Percentiles rank a stretch among this genome's conserved stretches.
phyloP scores from a whole-genome alignment of 2,888 invertebrate species.

The Carcina quercana region DNA sequence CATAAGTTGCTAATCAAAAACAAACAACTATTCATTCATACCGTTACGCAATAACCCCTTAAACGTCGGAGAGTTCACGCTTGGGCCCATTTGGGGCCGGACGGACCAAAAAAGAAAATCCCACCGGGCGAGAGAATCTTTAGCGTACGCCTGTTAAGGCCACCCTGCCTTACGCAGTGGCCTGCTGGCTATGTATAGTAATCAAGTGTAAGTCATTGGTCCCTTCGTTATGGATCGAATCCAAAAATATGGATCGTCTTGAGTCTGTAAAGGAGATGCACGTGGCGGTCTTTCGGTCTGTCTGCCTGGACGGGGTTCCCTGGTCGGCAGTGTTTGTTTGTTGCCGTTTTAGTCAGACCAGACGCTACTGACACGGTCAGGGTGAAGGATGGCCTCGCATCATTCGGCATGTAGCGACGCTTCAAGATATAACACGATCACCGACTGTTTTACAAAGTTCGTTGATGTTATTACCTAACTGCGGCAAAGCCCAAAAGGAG shows the following conservation, averaged over 20 bases:
- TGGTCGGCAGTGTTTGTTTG: slow-evolving; percentile 3
- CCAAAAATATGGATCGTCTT: slow-evolving; percentile 59
- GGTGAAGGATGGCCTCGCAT: too few relatives aligned
- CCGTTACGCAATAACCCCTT: slow-evolving; percentile 29
- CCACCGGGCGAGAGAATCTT: slow-evolving; percentile 46
- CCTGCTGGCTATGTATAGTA: slow-evolving; percentile 32
- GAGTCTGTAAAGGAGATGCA: slow-evolving; percentile 49
- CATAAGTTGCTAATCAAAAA: slow-evolving; percentile 19
- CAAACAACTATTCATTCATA: slow-evolving; percentile 34
- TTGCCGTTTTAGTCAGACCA: too few relatives aligned
- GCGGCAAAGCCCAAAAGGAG: too few relatives aligned
- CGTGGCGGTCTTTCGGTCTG: slow-evolving; percentile 39
- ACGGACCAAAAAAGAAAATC: slow-evolving; percentile 48
- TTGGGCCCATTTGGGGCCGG: slow-evolving; percentile 34
- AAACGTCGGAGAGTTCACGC: slow-evolving; percentile 3
- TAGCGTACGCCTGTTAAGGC: slow-evolving; percentile 42
- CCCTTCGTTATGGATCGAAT: slow-evolving; percentile 54
- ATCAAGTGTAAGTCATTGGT: slow-evolving; percentile 41
- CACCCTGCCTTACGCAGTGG: slow-evolving; percentile 39
- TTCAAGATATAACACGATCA: too few relatives aligned
- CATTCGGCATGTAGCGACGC: too few relatives aligned
- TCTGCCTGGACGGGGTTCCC: slow-evolving; percentile 8
- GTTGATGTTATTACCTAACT: too few relatives aligned
- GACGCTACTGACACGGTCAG: too few relatives aligned
- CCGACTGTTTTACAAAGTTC: too few relatives aligned